These are phyloP conservation scores for Thysanoteuthis rhombus DNA, from an alignment of 2,888 invertebrate species.

Conservation along the genomic window DNA sequence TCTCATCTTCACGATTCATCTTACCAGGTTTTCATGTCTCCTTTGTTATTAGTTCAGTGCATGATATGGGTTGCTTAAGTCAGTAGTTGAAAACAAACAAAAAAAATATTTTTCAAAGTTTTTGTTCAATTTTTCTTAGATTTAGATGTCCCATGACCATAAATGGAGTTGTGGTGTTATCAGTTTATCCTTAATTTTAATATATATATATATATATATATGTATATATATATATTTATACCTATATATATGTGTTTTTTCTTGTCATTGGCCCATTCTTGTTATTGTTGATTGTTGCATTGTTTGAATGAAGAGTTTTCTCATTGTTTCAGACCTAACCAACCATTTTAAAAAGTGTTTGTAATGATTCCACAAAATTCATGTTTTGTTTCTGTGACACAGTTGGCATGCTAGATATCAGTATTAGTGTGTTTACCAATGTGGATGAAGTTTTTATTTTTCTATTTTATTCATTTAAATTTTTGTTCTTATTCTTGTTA, in stretches of 20 bases:
- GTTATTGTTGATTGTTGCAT: background rate
- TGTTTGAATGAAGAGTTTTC: slow-evolving; percentile 12
- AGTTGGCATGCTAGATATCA: background rate
- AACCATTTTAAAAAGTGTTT: background rate
- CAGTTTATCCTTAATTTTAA: background rate
- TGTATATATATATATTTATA: too few species aligned
- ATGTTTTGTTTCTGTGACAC: background rate
- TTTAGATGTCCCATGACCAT: background rate
- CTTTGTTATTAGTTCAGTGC: background rate
- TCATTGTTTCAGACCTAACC: background rate
- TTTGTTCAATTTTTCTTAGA: slow-evolving; percentile 12
- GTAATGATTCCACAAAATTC: background rate
- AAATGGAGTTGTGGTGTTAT: background rate
- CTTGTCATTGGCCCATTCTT: background rate
- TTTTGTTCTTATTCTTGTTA: too few species aligned
- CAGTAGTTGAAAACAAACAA: background rate
- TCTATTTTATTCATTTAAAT: too few species aligned
- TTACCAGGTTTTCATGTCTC: background rate
- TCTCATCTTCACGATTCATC: background rate
- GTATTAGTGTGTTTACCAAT: background rate
- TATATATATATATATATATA: too few species aligned
- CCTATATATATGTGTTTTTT: background rate
- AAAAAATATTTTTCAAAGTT: background rate
- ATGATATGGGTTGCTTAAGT: background rate
- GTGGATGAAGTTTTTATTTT: background rate